These are phyloP conservation scores for Tineola bisselliella DNA, from an alignment of 2,888 invertebrate species.

Conservation along the genomic window DNA sequence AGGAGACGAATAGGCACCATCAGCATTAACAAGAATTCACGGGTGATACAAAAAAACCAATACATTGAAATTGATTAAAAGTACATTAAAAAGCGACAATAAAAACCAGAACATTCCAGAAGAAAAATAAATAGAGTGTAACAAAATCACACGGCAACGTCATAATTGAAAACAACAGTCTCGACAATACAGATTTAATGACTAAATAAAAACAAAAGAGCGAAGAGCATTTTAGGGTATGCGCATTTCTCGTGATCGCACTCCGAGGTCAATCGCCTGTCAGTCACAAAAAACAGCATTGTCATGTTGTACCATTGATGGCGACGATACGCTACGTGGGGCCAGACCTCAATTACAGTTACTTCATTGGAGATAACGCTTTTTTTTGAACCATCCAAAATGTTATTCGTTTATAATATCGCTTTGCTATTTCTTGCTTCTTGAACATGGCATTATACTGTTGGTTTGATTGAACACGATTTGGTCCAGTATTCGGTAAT, in stretches of 20 bases:
- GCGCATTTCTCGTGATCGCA: conserved; percentile 22
- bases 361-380: conserved; percentile 29
- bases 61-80: too few species aligned
- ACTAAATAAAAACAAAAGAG: conserved; percentile 32
- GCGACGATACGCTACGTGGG: conserved; percentile 28
- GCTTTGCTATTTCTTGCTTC: conserved; percentile 3
- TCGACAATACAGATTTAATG: conserved; percentile 22
- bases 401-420: background rate
- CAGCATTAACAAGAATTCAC: too few species aligned
- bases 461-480: background rate
- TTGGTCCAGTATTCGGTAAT: background rate
- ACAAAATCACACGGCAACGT: conserved; percentile 46
- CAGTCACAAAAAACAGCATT: conserved; percentile 32
- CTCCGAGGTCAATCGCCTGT: conserved; percentile 44
- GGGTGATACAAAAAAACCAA: too few species aligned
- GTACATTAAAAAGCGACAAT: too few species aligned
- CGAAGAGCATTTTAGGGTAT: conserved; percentile 24
- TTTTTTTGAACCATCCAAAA: conserved; percentile 19
- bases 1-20: too few species aligned
- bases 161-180: conserved; percentile 33
- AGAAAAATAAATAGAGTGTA: conserved; percentile 23
- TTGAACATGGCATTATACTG: background rate
- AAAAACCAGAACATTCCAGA: background rate
- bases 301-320: conserved; percentile 29
- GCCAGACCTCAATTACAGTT: conserved; percentile 40